Base-by-base conservation (phyloP, 1,140 invertebrate genomes). In the Solenopsis fugax region DNA sequence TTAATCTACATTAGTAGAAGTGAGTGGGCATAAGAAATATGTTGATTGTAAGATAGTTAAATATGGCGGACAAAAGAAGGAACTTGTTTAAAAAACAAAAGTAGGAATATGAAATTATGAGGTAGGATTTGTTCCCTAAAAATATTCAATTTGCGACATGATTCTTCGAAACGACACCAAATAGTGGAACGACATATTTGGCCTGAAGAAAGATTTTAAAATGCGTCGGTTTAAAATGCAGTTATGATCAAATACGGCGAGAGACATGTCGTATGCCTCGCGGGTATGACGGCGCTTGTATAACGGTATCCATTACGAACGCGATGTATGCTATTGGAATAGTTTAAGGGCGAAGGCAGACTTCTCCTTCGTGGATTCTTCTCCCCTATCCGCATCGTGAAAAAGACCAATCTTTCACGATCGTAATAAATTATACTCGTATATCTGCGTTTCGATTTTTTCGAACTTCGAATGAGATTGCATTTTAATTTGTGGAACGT, bases 231-330 rank as follows among this genome's bases (percentile, higher is more conserved):
- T 73, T 50, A 60, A 84, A 84, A 60, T 50, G 80, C 80, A 75
- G 80, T 75, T 84, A 84, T 24, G 69, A 75, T 84, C 69, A 84
- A 84, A 84, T 56, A 75, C 24, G 80, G 41, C 16, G 41, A 60
- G 41, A 62, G 80, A 73, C 52, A 37, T 75, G 80, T 84, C 24
- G 41, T 72, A 73, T 29, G 29, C 67, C 54, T 73, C 12, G 67
- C 41, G 21, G 29, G 13, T 60, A 50, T 16, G 69, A 84, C 45
- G 24, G 13, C 73, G 65, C 67, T 87, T 87, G 80, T 45, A 62
- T 90, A 90, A 90, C 89, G 89, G 89, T 90, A 90, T 56, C 9
- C 16, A 21, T 52, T 73, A 16, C 37, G 52, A 48, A 54, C 12
- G 34, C 75, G n/a, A 52, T 34, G 48, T 13, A 37, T 45, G 80